These are phyloP conservation scores for Lindbergichthys nudifrons DNA, from an alignment of 2,797 vertebrate genomes.

Conservation along the genomic window DNA sequence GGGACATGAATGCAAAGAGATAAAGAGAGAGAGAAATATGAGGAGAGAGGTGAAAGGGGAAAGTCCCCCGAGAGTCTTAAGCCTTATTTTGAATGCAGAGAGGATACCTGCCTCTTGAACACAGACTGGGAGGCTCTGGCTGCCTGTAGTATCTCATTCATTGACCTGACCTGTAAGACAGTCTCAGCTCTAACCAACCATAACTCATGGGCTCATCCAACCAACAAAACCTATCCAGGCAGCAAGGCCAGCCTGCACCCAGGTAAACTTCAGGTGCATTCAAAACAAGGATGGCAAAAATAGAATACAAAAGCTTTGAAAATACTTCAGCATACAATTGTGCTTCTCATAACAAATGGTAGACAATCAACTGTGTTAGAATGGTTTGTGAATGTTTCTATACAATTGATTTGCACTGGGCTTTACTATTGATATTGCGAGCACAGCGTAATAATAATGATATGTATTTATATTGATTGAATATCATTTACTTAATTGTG, in stretches of 20 bases:
- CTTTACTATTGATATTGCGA: too few relatives aligned
- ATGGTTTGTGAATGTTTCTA: not conserved
- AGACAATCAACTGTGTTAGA: not conserved
- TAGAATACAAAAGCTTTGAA: not conserved
- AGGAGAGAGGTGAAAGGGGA: too few relatives aligned
- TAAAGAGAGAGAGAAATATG: too few relatives aligned
- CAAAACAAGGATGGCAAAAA: not conserved
- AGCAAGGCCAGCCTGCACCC: slow-evolving; percentile 30
- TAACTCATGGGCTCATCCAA: slow-evolving; percentile 48
- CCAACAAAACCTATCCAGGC: slow-evolving; percentile 40
- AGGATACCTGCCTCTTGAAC: too few relatives aligned
- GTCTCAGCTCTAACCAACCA: slow-evolving; percentile 52
- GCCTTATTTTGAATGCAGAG: too few relatives aligned
- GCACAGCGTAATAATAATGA: too few relatives aligned
- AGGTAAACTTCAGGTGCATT: slow-evolving; percentile 22
- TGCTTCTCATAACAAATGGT: not conserved
- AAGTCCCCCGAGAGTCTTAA: too few relatives aligned
- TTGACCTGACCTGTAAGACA: slow-evolving; percentile 38
- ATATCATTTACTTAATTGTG: not conserved
- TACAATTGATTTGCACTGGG: too few relatives aligned
- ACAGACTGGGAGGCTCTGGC: too few relatives aligned
- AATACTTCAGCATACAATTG: not conserved
- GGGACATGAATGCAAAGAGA: too few relatives aligned
- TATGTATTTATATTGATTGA: too few relatives aligned
- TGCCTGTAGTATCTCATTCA: slow-evolving; percentile 36